Conservation (phyloP, 2,113 vertebrate species). For the Nestor notabilis region DNA sequence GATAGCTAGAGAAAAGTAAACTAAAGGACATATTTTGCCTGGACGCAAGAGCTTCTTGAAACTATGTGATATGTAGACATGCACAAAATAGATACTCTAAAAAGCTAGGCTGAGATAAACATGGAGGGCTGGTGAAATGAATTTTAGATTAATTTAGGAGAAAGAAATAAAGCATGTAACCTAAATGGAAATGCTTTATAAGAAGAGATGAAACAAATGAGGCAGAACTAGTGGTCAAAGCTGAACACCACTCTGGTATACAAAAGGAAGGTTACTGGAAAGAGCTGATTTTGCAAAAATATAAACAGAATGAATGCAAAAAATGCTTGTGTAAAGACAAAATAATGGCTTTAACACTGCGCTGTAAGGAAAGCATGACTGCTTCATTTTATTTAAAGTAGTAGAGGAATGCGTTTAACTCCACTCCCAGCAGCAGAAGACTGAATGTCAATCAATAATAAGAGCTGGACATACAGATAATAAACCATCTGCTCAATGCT, state of each 20-base stretch:
- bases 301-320: neutral
- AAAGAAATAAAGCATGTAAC: neutral
- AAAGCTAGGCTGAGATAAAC: constrained; percentile 7
- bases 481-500: neutral
- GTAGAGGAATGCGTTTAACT: neutral
- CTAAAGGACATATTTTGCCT: constrained; percentile 27
- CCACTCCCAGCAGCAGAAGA: neutral
- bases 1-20: constrained; percentile 34
- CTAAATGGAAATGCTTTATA: neutral
- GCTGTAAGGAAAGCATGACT: neutral
- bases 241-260: neutral
- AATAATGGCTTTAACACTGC: neutral
- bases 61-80: neutral
- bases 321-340: neutral
- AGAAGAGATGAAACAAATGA: neutral
- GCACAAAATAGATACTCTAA: neutral
- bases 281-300: neutral
- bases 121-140: neutral
- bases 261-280: neutral
- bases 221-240: neutral
- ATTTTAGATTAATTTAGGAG: constrained; percentile 1
- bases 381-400: neutral
- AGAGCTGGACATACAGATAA: neutral
- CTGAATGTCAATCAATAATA: neutral
- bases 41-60: neutral